Evolutionary conservation across 2,888 invertebrate genomes (phyloP).

Genomic region (Lasioglossum oenotherae): DNA sequence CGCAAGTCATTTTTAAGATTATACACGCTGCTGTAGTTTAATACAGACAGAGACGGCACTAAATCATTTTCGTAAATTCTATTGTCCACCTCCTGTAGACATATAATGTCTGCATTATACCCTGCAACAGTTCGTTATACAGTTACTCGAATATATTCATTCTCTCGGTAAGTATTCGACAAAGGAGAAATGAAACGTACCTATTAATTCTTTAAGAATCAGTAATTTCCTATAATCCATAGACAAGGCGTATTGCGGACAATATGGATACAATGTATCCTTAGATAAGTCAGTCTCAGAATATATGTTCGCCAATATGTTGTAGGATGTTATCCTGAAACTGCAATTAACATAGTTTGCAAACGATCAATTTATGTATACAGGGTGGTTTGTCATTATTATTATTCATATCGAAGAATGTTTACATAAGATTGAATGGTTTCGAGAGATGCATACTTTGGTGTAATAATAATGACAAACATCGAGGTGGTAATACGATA

Average conservation of each 20-base stretch:
- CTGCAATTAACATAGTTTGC: conserved; percentile 83
- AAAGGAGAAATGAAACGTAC: conserved; percentile 82
- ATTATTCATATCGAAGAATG: too few relatives aligned
- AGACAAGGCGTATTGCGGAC: conserved; percentile 91
- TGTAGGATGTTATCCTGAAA: conserved; percentile 94
- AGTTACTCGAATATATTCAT: not conserved
- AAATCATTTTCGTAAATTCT: conserved; percentile 91
- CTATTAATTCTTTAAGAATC: conserved; percentile 92
- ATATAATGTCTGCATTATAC: conserved; percentile 96
- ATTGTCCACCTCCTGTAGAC: conserved; percentile 96
- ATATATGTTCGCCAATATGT: conserved; percentile 96
- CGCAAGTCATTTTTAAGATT: conserved; percentile 90
- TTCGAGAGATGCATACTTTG: too few relatives aligned
- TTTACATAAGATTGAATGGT: too few relatives aligned
- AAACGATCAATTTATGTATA: not conserved
- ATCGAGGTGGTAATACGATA: too few relatives aligned
- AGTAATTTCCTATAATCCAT: conserved; percentile 95
- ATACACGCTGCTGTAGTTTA: conserved; percentile 87
- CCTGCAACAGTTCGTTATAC: conserved; percentile 84
- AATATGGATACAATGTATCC: conserved; percentile 92
- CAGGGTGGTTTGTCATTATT: too few relatives aligned
- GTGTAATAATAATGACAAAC: too few relatives aligned
- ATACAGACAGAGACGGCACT: conserved; percentile 86
- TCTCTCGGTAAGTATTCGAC: not conserved
- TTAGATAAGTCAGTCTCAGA: conserved; percentile 93